phyloP scores from a whole-genome alignment of 2,113 vertebrate genomes.

The Pagrus major region DNA sequence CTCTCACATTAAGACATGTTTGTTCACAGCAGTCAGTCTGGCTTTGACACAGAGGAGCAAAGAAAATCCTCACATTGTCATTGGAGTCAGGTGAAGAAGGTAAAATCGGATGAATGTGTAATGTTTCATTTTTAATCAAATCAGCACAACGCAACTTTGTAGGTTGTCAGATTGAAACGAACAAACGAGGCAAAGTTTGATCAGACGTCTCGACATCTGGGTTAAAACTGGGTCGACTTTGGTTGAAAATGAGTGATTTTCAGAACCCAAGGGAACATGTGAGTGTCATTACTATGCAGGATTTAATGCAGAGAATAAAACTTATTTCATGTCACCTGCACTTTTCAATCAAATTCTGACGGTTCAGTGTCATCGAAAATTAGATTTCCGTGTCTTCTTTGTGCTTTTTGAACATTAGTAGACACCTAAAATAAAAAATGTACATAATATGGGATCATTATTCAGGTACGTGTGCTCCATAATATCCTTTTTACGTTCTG shows the following conservation, averaged over 20 bases:
- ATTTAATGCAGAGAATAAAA: background rate
- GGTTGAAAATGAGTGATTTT: background rate
- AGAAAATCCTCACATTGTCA: background rate
- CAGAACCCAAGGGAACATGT: background rate
- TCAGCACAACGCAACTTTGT: background rate
- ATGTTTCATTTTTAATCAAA: slow-evolving; percentile 18
- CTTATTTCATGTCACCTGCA: background rate
- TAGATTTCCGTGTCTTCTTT: no score
- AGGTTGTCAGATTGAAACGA: background rate
- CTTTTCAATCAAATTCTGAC: no score
- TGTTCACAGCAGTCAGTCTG: slow-evolving; percentile 32
- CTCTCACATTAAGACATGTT: slow-evolving; percentile 29
- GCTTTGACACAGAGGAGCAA: background rate
- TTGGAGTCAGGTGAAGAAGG: background rate
- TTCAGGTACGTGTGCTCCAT: background rate
- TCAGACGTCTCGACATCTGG: background rate
- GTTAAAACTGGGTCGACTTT: slow-evolving; percentile 19
- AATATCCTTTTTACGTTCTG: background rate
- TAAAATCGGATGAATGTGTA: background rate
- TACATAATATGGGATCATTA: no score
- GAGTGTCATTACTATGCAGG: background rate
- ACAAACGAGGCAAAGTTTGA: background rate
- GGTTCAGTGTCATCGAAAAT: no score
- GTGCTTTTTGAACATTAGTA: no score
- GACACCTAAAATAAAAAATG: no score